Evolutionary conservation across 2,797 vertebrate species (phyloP).

Genomic region (Neoniphon sammara): DNA sequence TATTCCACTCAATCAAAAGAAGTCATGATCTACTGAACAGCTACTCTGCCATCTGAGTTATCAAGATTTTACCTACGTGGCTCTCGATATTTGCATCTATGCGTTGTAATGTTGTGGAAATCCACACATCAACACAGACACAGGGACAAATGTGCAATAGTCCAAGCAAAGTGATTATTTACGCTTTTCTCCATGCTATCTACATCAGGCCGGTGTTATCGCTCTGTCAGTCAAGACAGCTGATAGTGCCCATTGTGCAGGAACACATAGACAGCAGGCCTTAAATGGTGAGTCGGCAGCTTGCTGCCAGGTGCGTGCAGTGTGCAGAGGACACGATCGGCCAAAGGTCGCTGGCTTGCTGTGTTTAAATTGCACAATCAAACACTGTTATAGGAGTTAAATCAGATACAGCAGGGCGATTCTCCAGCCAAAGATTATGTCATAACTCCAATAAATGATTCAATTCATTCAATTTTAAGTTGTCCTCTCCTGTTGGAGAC

Average conservation of each 20-base stretch:
- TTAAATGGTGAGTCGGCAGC: conserved; percentile 57
- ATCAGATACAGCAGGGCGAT: conserved; percentile 24
- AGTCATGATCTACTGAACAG: conserved; percentile 26
- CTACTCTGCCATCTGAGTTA: conserved; percentile 1
- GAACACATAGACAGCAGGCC: conserved; percentile 36
- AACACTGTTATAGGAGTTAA: conserved; percentile 44
- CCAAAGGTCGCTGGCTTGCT: conserved; percentile 67
- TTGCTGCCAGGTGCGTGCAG: conserved; percentile 46
- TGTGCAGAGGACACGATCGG: conserved; percentile 48
- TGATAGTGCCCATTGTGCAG: conserved; percentile 43
- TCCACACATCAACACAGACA: background rate
- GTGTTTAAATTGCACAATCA: conserved; percentile 66
- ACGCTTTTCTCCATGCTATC: conserved; percentile 14
- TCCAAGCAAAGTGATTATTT: background rate
- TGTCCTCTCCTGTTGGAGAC: background rate
- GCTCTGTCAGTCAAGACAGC: conserved; percentile 41
- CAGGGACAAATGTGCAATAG: conserved; percentile 2
- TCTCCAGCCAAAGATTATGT: conserved; percentile 25
- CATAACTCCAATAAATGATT: conserved; percentile 18
- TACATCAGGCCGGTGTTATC: conserved; percentile 45
- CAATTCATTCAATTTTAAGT: conserved; percentile 13
- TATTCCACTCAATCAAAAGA: conserved; percentile 39
- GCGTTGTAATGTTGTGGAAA: background rate
- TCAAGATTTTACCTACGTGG: background rate
- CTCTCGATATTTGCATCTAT: conserved; percentile 2